Percentiles rank a stretch among this genome's conserved stretches.
Evolutionary conservation across 2,888 invertebrate genomes (phyloP).

Genomic region (Acanthoscelides obtectus): DNA sequence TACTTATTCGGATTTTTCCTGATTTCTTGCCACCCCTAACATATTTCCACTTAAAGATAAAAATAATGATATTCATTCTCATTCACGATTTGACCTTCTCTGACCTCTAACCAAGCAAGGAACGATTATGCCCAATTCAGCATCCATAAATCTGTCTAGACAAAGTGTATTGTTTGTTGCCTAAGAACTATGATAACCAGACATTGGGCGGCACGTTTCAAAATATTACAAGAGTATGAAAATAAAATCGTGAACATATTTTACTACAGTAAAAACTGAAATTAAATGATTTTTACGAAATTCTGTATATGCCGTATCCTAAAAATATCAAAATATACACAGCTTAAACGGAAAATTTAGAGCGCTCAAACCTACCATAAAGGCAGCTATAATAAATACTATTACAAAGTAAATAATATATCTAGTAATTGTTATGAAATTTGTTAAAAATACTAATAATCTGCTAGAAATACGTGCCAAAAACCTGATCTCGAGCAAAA

Average conservation of each 20-base stretch:
- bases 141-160: not conserved
- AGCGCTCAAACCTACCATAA: no score
- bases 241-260: not conserved
- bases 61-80: no score
- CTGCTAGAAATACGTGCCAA: no score
- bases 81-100: not conserved
- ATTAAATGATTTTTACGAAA: not conserved
- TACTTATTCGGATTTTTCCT: no score
- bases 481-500: no score
- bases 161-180: not conserved
- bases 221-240: not conserved
- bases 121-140: not conserved
- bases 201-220: not conserved
- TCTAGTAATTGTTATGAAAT: no score
- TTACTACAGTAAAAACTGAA: no score
- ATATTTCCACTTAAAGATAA: no score
- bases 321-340: not conserved
- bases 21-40: no score
- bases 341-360: not conserved
- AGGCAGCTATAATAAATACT: no score
- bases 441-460: no score
- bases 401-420: no score
- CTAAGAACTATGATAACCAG: not conserved
- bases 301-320: not conserved
- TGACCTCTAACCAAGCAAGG: not conserved